Evolutionary conservation across 2,888 invertebrate genomes (phyloP).

Genomic region (Platerodrilus igneus): DNA sequence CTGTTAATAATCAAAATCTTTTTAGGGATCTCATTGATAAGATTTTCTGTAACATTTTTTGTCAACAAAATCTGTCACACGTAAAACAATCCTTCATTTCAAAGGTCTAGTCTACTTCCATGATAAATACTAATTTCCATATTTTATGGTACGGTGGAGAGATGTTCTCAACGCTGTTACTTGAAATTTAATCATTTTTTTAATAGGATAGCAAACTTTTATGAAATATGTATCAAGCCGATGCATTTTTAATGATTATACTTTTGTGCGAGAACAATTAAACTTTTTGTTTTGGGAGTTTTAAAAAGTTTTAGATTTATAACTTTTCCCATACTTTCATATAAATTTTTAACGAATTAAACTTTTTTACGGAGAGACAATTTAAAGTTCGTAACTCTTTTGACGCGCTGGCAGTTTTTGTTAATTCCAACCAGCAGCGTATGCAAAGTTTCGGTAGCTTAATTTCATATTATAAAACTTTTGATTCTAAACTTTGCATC

Average conservation of each 20-base stretch:
- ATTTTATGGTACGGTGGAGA: too few species aligned
- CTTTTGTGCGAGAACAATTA: conserved; percentile 34
- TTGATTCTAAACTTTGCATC: conserved; percentile 23
- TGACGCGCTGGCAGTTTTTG: conserved; percentile 31
- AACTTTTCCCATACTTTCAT: conserved; percentile 36
- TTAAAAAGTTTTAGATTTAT: conserved; percentile 35
- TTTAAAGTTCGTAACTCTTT: conserved; percentile 37
- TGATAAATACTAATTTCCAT: too few species aligned
- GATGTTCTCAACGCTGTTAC: conserved; percentile 15
- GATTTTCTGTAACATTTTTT: too few species aligned
- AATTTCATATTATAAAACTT: conserved; percentile 26
- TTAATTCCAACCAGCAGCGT: conserved; percentile 27
- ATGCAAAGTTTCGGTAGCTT: conserved; percentile 23
- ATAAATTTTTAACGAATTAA: conserved; percentile 46
- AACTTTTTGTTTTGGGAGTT: conserved; percentile 32
- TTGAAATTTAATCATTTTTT: conserved; percentile 23
- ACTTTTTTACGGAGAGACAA: conserved; percentile 40
- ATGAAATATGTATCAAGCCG: conserved; percentile 33
- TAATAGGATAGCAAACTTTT: conserved; percentile 26
- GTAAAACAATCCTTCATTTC: too few species aligned
- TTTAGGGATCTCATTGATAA: too few species aligned
- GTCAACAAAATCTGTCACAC: too few species aligned
- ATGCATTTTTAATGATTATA: conserved; percentile 38
- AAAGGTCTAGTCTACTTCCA: too few species aligned
- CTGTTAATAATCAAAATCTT: too few species aligned